Base-by-base conservation (phyloP, 2,797 vertebrate genomes). In the Odontamblyopus lacepedii region DNA sequence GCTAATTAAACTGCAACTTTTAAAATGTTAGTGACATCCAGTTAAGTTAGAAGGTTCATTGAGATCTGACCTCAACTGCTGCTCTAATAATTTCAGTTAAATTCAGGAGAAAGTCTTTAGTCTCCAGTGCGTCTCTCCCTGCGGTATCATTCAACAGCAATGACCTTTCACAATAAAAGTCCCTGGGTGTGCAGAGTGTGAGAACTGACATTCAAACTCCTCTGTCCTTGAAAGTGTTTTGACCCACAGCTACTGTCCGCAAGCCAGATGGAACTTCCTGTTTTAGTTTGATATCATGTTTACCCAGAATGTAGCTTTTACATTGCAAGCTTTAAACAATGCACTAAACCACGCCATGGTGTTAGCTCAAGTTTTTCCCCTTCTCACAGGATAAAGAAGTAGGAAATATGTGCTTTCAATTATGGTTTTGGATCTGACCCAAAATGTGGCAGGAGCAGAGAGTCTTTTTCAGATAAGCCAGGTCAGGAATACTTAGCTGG, bases 121-220 rank as follows among this genome's bases (percentile, higher is more conserved):
- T 55, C 70, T 67, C 66, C 2, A 48, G 63, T 51, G 11, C 4
- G 1, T 53, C 35, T 8, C 19, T 72, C 77, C 73, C 74, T 59
- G 32, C 68, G 72, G 68, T 30, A n/a, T 29, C 53, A 67, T 73
- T 60, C 23, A 73, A 77, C 72, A 73, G 70, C 67, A 70, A 38
- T 75, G 78, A 75, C 85, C 84, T 86, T 79, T 66, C 60, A 69
- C 67, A 74, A 76, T 79, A 77, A 66, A 41, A 75, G 76, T 68
- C 30, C 68, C 32, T 32, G 57, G 82, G 69, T 4, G 19, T 59
- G 57, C 64, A 66, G 4, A 76, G 63, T 81, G 77, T 87, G 83
- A 88, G 88, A 84, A 85, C 63, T 80, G 84, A 84, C 83, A 80
- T 89, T 84, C 38, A 50, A 19, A 68, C 61, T 15, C 11, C 32